Conservation (phyloP, 2,113 vertebrate species). For the Zosterops pallidus region DNA sequence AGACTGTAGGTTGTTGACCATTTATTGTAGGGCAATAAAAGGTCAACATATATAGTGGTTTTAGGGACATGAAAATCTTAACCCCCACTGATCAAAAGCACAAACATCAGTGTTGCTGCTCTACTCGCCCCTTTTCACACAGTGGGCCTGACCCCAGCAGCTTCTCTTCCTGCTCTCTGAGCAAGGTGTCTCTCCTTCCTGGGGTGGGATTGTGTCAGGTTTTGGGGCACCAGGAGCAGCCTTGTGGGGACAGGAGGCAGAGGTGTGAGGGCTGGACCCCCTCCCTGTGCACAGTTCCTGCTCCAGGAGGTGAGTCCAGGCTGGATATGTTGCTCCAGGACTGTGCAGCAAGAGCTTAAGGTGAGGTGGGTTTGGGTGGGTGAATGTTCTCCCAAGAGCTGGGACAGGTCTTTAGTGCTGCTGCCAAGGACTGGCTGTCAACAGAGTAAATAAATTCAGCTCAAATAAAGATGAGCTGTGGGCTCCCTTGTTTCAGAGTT, state of each 20-base stretch:
- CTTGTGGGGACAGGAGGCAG: not conserved
- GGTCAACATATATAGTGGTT: not conserved
- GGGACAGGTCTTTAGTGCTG: not conserved
- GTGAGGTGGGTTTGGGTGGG: not conserved
- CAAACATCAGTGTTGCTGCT: not conserved
- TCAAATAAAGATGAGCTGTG: not conserved
- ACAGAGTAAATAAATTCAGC: not conserved
- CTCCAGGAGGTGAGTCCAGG: not conserved
- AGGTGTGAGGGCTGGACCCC: not conserved
- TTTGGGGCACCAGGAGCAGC: not conserved
- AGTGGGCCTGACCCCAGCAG: not conserved
- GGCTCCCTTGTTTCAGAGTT: not conserved
- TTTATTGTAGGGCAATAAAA: not conserved
- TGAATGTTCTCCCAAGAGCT: not conserved
- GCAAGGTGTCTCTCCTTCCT: not conserved
- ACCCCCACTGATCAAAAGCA: not conserved
- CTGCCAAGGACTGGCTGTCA: not conserved
- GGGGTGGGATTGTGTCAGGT: accelerated
- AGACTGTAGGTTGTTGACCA: not conserved
- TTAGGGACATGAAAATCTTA: not conserved
- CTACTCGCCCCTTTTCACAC: not conserved
- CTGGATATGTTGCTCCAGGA: not conserved
- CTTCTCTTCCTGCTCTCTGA: not conserved
- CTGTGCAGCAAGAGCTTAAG: accelerated
- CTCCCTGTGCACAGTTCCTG: not conserved